Conservation (phyloP, 2,888 invertebrate genomes). For the Amblyjoppa proteus region DNA sequence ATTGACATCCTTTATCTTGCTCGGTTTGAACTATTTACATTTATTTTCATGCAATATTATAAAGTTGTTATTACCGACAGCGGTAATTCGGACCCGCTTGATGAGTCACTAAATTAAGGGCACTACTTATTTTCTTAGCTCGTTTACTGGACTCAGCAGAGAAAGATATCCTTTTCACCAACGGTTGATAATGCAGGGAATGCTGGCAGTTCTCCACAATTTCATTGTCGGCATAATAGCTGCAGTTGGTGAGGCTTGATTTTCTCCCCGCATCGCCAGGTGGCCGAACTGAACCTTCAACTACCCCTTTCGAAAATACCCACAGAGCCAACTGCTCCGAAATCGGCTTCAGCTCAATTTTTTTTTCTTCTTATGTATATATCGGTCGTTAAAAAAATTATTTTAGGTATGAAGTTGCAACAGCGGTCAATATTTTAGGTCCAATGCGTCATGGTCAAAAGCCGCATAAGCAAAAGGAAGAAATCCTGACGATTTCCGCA, state of each 20-base stretch:
- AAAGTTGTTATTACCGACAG: too few relatives aligned
- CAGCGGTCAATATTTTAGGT: not conserved
- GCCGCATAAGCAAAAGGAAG: slow-evolving; percentile 36
- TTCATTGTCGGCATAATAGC: not conserved
- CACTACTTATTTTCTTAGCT: too few relatives aligned
- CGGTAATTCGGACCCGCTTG: too few relatives aligned
- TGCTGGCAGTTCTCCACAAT: not conserved
- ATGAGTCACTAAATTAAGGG: too few relatives aligned
- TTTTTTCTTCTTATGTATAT: slow-evolving; percentile 18
- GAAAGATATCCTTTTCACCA: too few relatives aligned
- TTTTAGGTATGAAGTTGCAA: not conserved
- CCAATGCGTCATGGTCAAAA: slow-evolving; percentile 44
- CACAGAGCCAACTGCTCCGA: not conserved
- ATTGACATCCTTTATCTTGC: not conserved
- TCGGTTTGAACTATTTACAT: not conserved
- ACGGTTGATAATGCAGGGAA: too few relatives aligned
- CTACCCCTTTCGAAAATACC: not conserved
- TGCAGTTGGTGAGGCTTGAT: not conserved
- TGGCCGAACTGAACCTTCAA: too few relatives aligned
- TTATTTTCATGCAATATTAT: too few relatives aligned
- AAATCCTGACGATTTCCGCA: slow-evolving; percentile 17
- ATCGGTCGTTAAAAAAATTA: not conserved
- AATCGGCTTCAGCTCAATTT: not conserved
- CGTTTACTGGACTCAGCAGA: too few relatives aligned
- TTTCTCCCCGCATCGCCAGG: too few relatives aligned